A percentile compares a stretch with the other conserved stretches of the same genome.
Conservation (phyloP, 1,140 invertebrate species). For the Apis dorsata region DNA sequence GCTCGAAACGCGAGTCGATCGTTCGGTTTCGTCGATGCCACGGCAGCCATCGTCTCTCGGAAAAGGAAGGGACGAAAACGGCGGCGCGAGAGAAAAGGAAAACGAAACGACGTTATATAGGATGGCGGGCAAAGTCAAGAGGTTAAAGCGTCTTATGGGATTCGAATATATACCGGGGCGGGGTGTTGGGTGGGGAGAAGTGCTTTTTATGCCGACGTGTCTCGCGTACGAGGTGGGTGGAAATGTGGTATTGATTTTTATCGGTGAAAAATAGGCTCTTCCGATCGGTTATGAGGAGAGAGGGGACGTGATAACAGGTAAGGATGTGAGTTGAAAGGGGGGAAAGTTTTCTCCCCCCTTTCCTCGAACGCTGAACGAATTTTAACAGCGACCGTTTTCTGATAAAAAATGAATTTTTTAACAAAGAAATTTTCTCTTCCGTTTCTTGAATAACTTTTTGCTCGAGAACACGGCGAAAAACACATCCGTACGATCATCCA, state of each 20-base stretch:
- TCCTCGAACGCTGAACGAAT: conserved; percentile 1
- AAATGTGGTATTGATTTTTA: conserved; percentile 69
- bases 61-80: not conserved
- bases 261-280: conserved; percentile 63
- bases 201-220: conserved; percentile 63
- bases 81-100: too few species aligned
- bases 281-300: conserved; percentile 31
- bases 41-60: too few species aligned
- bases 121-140: conserved; percentile 62
- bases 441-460: too few species aligned
- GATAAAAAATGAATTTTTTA: conserved; percentile 41
- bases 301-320: conserved; percentile 51
- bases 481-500: too few species aligned
- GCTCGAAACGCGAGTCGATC: conserved; percentile 15
- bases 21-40: not conserved
- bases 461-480: too few species aligned
- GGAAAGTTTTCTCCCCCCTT: not conserved
- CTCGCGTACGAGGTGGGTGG: conserved; percentile 57
- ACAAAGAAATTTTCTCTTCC: not conserved
- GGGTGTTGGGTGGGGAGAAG: conserved; percentile 47
- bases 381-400: conserved; percentile 33
- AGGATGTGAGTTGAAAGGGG: conserved; percentile 35
- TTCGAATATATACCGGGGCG: conserved; percentile 42
- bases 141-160: conserved; percentile 65
- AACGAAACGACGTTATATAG: conserved; percentile 15